Evolutionary conservation across 2,888 invertebrate genomes (phyloP).

Genomic region (Pandemis heparana): DNA sequence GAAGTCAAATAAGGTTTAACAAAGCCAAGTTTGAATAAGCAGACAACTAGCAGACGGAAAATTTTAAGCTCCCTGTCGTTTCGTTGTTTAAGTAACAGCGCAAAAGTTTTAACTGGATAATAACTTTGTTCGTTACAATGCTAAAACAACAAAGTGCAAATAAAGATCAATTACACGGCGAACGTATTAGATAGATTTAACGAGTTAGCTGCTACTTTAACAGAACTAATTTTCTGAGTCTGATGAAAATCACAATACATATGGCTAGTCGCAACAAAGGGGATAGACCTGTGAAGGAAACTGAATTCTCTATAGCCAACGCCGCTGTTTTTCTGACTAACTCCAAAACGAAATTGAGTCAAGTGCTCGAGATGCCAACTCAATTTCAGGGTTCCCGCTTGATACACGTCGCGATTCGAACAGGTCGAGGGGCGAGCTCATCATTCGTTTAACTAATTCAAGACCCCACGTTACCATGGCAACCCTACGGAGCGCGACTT

Average conservation of each 20-base stretch:
- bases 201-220: conserved; percentile 7
- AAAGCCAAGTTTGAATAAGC: conserved; percentile 54
- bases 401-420: conserved; percentile 47
- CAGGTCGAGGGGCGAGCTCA: conserved; percentile 64
- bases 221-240: background rate
- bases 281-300: background rate
- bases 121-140: conserved; percentile 41
- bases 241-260: background rate
- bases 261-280: background rate
- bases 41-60: conserved; percentile 51
- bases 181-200: conserved; percentile 18
- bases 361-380: conserved; percentile 25
- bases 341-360: conserved; percentile 34
- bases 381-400: conserved; percentile 38
- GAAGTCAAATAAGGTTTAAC: conserved; percentile 65
- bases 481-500: conserved; percentile 65
- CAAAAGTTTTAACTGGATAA: conserved; percentile 56
- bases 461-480: conserved; percentile 66
- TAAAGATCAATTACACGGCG: conserved; percentile 1
- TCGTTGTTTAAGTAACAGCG: conserved; percentile 53
- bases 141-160: conserved; percentile 14
- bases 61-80: conserved; percentile 55
- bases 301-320: background rate
- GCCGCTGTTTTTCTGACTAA: conserved; percentile 20
- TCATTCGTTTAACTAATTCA: conserved; percentile 79